Evolutionary conservation across 2,888 invertebrate genomes (phyloP).

Genomic region (Seladonia tumulorum): DNA sequence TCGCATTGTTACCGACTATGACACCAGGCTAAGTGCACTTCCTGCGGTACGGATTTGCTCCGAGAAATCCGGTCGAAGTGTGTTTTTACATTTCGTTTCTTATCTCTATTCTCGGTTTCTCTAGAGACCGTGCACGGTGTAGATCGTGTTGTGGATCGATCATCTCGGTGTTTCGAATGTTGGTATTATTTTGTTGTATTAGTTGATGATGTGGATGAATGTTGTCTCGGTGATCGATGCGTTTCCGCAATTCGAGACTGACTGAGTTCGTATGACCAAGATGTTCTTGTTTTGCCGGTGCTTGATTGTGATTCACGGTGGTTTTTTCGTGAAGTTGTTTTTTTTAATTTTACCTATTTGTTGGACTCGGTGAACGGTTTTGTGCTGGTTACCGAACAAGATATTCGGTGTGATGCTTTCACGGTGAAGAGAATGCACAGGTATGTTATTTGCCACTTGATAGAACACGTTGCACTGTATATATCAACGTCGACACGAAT

Average conservation of each 20-base stretch:
- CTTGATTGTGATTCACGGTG: neutral
- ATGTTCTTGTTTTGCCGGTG: neutral
- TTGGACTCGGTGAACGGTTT: neutral
- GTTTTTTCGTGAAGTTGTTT: neutral
- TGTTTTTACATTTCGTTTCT: neutral
- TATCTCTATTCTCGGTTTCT: neutral
- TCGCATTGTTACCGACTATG: neutral
- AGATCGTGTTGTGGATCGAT: neutral
- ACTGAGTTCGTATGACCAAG: neutral
- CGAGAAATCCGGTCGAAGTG: neutral
- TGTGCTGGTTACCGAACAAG: neutral
- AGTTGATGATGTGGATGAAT: conserved; percentile 9
- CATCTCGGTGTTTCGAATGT: neutral
- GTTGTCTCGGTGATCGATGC: neutral
- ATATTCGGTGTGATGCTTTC: neutral
- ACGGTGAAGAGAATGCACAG: neutral
- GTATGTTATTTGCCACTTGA: neutral
- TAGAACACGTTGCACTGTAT: neutral
- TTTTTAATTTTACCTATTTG: neutral
- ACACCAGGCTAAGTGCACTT: neutral
- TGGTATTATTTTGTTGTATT: neutral
- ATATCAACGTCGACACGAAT: neutral
- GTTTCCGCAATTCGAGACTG: neutral
- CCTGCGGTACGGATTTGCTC: neutral
- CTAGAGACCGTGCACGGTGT: neutral